phyloP scores from a whole-genome alignment of 2,888 invertebrate genomes.

The Neoaliturus tenellus region DNA sequence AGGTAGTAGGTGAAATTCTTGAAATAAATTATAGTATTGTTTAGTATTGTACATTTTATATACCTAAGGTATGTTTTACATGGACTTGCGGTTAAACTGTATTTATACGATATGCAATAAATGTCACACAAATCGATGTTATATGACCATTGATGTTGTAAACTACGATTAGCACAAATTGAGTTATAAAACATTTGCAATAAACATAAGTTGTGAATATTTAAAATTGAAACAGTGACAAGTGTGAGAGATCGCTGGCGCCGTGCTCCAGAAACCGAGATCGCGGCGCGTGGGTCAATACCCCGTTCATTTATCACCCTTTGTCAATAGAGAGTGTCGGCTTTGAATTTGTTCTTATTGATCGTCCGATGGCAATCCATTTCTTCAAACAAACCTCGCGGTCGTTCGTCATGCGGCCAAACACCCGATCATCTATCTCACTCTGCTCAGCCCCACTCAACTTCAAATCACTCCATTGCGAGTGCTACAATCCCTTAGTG shows the following conservation, averaged over 20 bases:
- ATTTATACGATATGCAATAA: too few species aligned
- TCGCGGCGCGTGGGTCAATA: slow-evolving; percentile 31
- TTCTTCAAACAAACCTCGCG: slow-evolving; percentile 48
- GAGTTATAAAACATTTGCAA: too few species aligned
- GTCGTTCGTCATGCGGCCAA: slow-evolving; percentile 33
- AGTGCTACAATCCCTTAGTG: not conserved
- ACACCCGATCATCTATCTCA: slow-evolving; percentile 8
- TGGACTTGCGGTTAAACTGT: too few species aligned
- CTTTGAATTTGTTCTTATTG: slow-evolving; percentile 52
- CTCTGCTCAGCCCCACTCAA: not conserved
- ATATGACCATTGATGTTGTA: too few species aligned
- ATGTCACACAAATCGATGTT: too few species aligned
- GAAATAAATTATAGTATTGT: too few species aligned
- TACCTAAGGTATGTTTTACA: too few species aligned
- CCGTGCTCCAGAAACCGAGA: slow-evolving; percentile 39
- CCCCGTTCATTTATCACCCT: slow-evolving; percentile 40
- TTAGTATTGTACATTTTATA: too few species aligned
- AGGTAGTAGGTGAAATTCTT: too few species aligned
- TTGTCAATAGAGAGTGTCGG: slow-evolving; percentile 53
- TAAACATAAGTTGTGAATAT: too few species aligned
- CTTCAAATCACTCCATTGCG: not conserved
- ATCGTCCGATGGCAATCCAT: slow-evolving; percentile 44
- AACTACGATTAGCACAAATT: too few species aligned
- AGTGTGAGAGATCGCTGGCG: not conserved
- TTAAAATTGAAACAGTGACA: not conserved